Evolutionary conservation across 2,888 invertebrate genomes (phyloP).

Genomic region (Nycteola revayana): DNA sequence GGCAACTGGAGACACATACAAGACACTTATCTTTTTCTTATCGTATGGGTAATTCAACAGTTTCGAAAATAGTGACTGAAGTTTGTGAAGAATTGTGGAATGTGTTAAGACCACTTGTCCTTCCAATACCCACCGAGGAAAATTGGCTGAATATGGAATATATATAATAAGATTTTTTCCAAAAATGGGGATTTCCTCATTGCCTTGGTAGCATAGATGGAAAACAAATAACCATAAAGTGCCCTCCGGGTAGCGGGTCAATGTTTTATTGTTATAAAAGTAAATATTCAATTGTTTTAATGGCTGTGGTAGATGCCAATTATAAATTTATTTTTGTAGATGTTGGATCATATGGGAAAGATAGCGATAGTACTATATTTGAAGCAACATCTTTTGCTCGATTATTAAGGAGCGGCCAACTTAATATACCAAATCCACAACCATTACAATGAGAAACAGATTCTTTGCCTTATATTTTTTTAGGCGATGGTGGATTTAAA

Average conservation of each 20-base stretch:
- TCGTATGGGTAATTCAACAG: too few relatives aligned
- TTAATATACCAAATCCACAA: conserved; percentile 11
- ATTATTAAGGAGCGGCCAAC: conserved; percentile 8
- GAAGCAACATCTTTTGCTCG: conserved; percentile 3
- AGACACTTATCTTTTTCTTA: too few relatives aligned
- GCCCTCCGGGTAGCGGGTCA: not conserved
- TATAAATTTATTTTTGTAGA: not conserved
- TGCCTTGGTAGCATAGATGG: not conserved
- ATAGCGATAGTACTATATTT: conserved; percentile 12
- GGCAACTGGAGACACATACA: too few relatives aligned
- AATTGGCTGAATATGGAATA: too few relatives aligned
- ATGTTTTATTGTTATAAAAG: not conserved
- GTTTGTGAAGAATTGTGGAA: too few relatives aligned
- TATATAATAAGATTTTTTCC: too few relatives aligned
- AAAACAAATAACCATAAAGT: not conserved
- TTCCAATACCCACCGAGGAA: too few relatives aligned
- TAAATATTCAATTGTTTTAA: not conserved
- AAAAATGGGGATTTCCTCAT: too few relatives aligned
- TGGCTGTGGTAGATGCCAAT: not conserved
- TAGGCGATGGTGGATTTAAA: conserved; percentile 1
- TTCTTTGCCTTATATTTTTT: not conserved
- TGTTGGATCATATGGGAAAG: conserved; percentile 3
- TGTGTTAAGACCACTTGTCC: too few relatives aligned
- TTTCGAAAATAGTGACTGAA: too few relatives aligned
- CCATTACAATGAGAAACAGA: conserved; percentile 8